Evolutionary conservation across 2,797 vertebrate species (phyloP).

Genomic region (Mastacembelus armatus): DNA sequence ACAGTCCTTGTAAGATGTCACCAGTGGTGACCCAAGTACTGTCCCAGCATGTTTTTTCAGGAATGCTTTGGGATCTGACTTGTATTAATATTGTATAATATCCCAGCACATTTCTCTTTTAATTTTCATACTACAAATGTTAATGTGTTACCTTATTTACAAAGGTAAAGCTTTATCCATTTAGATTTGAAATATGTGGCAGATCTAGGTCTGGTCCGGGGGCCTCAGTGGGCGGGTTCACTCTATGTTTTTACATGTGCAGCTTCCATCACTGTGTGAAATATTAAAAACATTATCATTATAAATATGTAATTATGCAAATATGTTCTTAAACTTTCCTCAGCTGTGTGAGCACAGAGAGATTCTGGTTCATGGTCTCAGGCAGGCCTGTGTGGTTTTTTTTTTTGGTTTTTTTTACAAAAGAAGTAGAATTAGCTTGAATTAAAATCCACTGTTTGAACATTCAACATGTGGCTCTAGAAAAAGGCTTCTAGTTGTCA

Average conservation of each 20-base stretch:
- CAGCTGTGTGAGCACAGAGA: neutral
- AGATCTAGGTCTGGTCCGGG: too few relatives aligned
- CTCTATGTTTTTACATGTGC: neutral
- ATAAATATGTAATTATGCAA: neutral
- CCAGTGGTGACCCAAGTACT: neutral
- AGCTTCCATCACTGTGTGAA: neutral
- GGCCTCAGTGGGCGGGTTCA: too few relatives aligned
- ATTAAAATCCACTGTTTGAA: conserved; percentile 35
- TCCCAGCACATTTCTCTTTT: too few relatives aligned
- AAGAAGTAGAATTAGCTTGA: too few relatives aligned
- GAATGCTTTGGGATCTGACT: neutral
- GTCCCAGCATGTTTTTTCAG: too few relatives aligned
- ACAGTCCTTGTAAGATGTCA: neutral
- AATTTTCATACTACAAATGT: too few relatives aligned
- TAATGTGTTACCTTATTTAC: too few relatives aligned
- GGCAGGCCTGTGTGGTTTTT: too few relatives aligned
- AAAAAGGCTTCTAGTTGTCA: conserved; percentile 36
- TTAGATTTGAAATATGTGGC: too few relatives aligned
- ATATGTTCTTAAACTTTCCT: neutral
- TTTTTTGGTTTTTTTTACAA: too few relatives aligned
- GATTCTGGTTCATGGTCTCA: neutral
- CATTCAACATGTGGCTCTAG: conserved; percentile 22
- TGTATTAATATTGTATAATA: too few relatives aligned
- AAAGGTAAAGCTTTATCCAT: too few relatives aligned
- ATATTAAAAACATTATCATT: conserved; percentile 1